Conservation (phyloP, 2,888 invertebrate species). For the Odontomyia ornata region DNA sequence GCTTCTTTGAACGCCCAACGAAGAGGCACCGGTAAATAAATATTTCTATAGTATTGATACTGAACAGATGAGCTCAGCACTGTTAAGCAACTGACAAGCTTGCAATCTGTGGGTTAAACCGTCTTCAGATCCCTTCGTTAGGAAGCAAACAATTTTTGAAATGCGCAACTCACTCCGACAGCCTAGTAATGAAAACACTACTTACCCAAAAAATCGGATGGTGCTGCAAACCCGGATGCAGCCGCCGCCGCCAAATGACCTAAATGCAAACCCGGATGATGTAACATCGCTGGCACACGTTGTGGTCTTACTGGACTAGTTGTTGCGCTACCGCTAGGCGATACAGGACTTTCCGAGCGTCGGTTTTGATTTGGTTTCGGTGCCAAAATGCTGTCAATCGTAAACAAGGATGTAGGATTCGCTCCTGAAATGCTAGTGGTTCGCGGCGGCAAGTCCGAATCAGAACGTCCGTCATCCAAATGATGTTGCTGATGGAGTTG, state of each 20-base stretch:
- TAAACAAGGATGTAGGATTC: slow-evolving; percentile 72
- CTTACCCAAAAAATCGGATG: slow-evolving; percentile 81
- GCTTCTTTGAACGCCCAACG: too few relatives aligned
- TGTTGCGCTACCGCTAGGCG: slow-evolving; percentile 67
- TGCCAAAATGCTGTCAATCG: slow-evolving; percentile 87
- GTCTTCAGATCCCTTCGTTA: too few relatives aligned
- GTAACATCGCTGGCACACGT: slow-evolving; percentile 64
- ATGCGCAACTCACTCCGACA: too few relatives aligned
- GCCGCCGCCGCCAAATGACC: slow-evolving; percentile 73
- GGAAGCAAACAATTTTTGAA: too few relatives aligned
- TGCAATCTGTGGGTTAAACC: too few relatives aligned
- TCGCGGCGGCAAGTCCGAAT: slow-evolving; percentile 40
- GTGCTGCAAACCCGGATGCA: slow-evolving; percentile 71
- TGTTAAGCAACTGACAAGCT: too few relatives aligned
- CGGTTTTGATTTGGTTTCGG: slow-evolving; percentile 62
- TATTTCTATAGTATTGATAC: too few relatives aligned
- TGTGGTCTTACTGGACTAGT: slow-evolving; percentile 64
- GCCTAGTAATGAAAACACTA: slow-evolving; percentile 63
- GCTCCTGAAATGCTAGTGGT: slow-evolving; percentile 50
- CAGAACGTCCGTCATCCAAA: slow-evolving; percentile 50
- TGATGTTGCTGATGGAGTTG: slow-evolving; percentile 58
- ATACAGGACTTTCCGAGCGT: slow-evolving; percentile 60
- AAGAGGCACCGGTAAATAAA: too few relatives aligned
- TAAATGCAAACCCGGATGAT: slow-evolving; percentile 68
- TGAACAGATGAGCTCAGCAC: too few relatives aligned